Evolutionary conservation across 2,888 invertebrate species (phyloP).

Genomic region (Cynaeus angustus): DNA sequence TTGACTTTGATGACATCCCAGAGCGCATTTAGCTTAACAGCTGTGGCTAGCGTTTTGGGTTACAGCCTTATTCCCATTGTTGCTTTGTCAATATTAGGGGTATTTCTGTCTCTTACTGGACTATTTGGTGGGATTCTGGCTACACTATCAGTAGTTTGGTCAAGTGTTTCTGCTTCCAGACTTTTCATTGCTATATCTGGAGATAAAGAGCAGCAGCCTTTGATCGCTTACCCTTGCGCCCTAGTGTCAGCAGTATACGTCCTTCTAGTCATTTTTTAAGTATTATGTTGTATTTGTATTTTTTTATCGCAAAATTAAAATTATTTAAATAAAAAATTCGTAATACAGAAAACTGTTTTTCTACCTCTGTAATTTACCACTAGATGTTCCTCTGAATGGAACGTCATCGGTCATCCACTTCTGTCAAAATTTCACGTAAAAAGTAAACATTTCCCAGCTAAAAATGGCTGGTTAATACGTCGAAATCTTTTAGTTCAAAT

Average conservation of each 20-base stretch:
- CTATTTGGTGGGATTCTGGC: conserved; percentile 80
- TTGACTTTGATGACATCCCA: conserved; percentile 85
- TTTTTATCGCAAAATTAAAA: not conserved
- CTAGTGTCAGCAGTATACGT: conserved; percentile 95
- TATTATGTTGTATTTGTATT: not conserved
- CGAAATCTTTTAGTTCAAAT: conserved; percentile 17
- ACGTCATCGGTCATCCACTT: conserved; percentile 38
- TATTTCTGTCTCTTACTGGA: conserved; percentile 86
- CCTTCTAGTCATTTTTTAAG: conserved; percentile 89
- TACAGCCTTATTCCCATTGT: conserved; percentile 96
- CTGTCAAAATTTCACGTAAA: conserved; percentile 34
- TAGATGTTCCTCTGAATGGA: conserved; percentile 23
- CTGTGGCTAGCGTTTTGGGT: conserved; percentile 91
- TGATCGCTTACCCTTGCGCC: conserved; percentile 94
- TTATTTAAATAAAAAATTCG: conserved; percentile 1
- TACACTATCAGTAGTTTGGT: conserved; percentile 86
- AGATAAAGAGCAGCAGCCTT: conserved; percentile 88
- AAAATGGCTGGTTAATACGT: conserved; percentile 28
- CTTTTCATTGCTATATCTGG: conserved; percentile 93
- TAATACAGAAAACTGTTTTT: not conserved
- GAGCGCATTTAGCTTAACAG: conserved; percentile 82
- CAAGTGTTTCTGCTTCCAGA: conserved; percentile 92
- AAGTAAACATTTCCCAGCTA: conserved; percentile 36
- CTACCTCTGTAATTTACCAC: not conserved
- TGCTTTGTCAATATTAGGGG: conserved; percentile 85